These are phyloP conservation scores for Troilus luridus DNA, from an alignment of 2,888 invertebrate species.

Conservation along the genomic window DNA sequence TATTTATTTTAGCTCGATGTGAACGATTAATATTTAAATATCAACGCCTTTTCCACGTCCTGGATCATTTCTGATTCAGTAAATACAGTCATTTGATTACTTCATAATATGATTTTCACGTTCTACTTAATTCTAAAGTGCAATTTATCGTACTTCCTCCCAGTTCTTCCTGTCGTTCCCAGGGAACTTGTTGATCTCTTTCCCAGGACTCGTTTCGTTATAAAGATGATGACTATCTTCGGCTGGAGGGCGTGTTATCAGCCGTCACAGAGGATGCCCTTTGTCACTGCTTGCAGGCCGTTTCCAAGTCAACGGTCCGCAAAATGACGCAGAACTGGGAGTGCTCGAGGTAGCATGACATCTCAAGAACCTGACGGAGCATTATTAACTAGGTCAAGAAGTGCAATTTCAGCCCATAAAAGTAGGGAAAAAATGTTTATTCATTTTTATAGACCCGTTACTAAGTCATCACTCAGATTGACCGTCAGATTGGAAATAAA, in stretches of 20 bases:
- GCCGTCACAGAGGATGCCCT: not conserved
- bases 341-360: not conserved
- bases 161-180: not conserved
- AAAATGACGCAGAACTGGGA: slow-evolving; percentile 5
- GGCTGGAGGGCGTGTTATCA: not conserved
- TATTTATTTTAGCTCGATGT: no score
- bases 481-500: no score
- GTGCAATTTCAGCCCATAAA: not conserved
- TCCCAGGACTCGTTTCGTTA: not conserved
- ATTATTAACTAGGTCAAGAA: not conserved
- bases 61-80: no score
- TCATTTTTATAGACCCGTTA: no score
- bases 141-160: not conserved
- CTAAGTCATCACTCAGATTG: no score
- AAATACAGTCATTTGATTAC: no score
- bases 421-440: no score
- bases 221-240: not conserved
- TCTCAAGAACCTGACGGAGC: not conserved
- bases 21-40: no score
- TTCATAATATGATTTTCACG: not conserved
- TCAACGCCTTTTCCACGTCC: no score
- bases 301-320: slow-evolving; percentile 13
- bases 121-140: not conserved
- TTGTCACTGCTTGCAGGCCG: not conserved
- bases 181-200: not conserved